phyloP scores from a whole-genome alignment of 2,888 invertebrate genomes.

The Ochropleura plecta region DNA sequence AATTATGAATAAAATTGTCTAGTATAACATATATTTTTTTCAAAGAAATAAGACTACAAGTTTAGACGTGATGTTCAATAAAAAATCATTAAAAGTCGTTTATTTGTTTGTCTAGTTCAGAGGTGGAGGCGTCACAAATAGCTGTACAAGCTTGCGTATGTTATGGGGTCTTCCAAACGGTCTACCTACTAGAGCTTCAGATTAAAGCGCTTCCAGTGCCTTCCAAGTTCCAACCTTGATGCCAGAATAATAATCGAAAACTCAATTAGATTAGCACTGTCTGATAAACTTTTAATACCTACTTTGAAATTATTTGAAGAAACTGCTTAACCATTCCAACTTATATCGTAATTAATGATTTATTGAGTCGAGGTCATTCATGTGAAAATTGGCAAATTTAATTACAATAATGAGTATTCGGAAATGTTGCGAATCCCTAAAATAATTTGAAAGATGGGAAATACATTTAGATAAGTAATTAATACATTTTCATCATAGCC shows the following conservation, averaged over 20 bases:
- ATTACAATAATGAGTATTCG: not conserved
- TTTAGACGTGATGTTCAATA: too few relatives aligned
- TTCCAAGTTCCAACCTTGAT: not conserved
- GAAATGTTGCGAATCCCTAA: not conserved
- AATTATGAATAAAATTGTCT: too few relatives aligned
- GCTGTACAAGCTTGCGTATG: not conserved
- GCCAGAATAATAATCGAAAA: not conserved
- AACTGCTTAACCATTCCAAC: constrained; percentile 15
- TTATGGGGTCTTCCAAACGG: not conserved
- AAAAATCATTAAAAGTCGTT: too few relatives aligned
- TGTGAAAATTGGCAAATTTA: constrained; percentile 5
- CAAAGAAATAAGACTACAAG: too few relatives aligned
- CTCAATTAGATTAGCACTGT: constrained; percentile 11
- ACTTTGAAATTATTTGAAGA: constrained; percentile 10
- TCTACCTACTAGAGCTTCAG: not conserved
- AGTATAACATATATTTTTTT: too few relatives aligned
- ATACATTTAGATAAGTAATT: constrained; percentile 1
- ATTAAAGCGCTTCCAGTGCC: not conserved
- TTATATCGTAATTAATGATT: constrained; percentile 26
- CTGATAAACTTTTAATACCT: constrained; percentile 8
- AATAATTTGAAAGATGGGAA: constrained; percentile 9
- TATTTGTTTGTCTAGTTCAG: not conserved
- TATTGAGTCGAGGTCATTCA: constrained; percentile 11
- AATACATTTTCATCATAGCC: too few relatives aligned
- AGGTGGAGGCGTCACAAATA: not conserved